Percentiles rank a stretch among this genome's conserved stretches.
These are phyloP conservation scores for Bellardia bayeri DNA, from an alignment of 2,888 invertebrate species.

Conservation along the genomic window DNA sequence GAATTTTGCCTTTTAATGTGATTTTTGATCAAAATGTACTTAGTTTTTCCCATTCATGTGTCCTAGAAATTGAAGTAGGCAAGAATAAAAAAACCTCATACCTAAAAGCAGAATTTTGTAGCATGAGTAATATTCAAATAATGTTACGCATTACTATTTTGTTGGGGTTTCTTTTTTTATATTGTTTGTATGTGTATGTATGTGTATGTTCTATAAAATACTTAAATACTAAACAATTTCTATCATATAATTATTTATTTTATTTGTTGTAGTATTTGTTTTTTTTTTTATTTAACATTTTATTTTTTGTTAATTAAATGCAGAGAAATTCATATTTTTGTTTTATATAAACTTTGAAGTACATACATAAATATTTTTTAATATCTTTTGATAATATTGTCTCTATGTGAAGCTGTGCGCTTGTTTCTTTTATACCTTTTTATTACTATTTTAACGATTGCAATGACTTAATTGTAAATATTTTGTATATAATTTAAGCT, in stretches of 20 bases:
- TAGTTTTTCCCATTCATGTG: slow-evolving; percentile 41
- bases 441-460: slow-evolving; percentile 21
- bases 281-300: slow-evolving; percentile 4
- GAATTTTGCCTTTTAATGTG: slow-evolving; percentile 83
- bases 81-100: not conserved
- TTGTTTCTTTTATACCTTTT: not conserved
- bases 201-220: slow-evolving; percentile 11
- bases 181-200: not conserved
- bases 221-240: slow-evolving; percentile 33
- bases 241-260: slow-evolving; percentile 28
- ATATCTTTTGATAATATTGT: slow-evolving; percentile 18
- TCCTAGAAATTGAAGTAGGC: slow-evolving; percentile 25
- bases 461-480: slow-evolving; percentile 12
- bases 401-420: not conserved
- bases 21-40: slow-evolving; percentile 77
- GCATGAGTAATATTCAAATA: slow-evolving; percentile 73
- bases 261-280: slow-evolving; percentile 32
- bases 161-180: slow-evolving; percentile 36
- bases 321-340: slow-evolving; percentile 52
- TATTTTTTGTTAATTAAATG: slow-evolving; percentile 65
- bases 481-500: not conserved
- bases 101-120: not conserved
- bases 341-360: slow-evolving; percentile 21
- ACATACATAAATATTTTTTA: slow-evolving; percentile 3
- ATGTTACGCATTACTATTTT: slow-evolving; percentile 72